These are phyloP conservation scores for Xylota segnis DNA, from an alignment of 2,888 invertebrate genomes.

Conservation along the genomic window DNA sequence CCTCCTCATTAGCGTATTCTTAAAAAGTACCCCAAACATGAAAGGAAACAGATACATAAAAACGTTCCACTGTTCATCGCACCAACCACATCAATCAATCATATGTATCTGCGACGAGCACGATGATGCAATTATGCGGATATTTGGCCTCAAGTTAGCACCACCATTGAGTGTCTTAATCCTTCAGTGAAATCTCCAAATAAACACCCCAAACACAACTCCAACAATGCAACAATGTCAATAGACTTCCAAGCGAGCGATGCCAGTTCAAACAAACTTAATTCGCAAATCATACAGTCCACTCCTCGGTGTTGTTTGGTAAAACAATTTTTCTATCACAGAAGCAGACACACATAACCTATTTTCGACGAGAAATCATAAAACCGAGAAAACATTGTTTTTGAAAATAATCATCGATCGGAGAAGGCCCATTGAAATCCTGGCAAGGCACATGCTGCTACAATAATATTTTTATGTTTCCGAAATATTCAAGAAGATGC, in stretches of 20 bases:
- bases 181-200: constrained; percentile 22
- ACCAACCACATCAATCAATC: constrained; percentile 19
- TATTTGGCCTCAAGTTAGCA: constrained; percentile 25
- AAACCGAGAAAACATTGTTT: constrained; percentile 23
- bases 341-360: not conserved
- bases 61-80: not conserved
- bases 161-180: constrained; percentile 11
- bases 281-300: constrained; percentile 44
- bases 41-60: constrained; percentile 13
- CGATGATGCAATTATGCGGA: constrained; percentile 33
- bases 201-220: not conserved
- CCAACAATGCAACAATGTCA: constrained; percentile 27
- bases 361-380: constrained; percentile 18
- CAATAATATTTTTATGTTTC: constrained; percentile 18
- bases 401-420: constrained; percentile 30
- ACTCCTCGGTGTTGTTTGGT: not conserved
- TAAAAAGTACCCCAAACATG: constrained; percentile 1
- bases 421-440: not conserved
- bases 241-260: constrained; percentile 1
- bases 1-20: not conserved
- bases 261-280: constrained; percentile 35
- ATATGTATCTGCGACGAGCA: not conserved
- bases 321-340: not conserved
- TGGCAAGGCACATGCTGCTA: not conserved
- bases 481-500: not conserved